Percentiles rank a stretch among this genome's conserved stretches.
phyloP scores from a whole-genome alignment of 2,888 invertebrate genomes.

The Scaptomyza cyrtandrae region DNA sequence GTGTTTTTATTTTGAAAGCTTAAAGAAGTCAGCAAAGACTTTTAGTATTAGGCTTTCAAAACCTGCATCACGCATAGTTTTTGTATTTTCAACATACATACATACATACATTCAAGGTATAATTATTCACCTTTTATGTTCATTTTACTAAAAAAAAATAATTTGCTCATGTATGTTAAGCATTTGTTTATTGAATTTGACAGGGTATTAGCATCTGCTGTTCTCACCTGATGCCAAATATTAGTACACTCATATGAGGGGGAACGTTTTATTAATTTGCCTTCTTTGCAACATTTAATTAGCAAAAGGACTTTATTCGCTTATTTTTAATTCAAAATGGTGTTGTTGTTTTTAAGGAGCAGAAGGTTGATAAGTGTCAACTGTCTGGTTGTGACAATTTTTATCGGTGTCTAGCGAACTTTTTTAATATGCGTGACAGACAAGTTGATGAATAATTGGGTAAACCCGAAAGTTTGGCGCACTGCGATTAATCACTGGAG shows the following conservation, averaged over 20 bases:
- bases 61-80: neutral
- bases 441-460: conserved; percentile 77
- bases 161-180: too few species aligned
- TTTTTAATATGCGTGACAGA: conserved; percentile 70
- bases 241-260: conserved; percentile 33
- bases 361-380: conserved; percentile 49
- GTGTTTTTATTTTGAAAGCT: neutral
- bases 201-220: conserved; percentile 9
- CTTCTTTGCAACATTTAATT: conserved; percentile 58
- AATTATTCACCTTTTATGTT: neutral
- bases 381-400: conserved; percentile 51
- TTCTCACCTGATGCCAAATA: conserved; percentile 6
- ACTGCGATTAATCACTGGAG: conserved; percentile 62
- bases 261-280: conserved; percentile 39
- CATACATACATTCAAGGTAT: neutral
- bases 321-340: conserved; percentile 2
- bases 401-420: conserved; percentile 42
- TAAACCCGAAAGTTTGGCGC: conserved; percentile 39
- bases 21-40: too few species aligned
- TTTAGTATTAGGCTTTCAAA: too few species aligned
- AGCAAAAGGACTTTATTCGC: conserved; percentile 12
- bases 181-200: neutral
- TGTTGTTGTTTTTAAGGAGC: neutral
- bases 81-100: neutral
- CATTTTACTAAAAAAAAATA: too few species aligned